These are phyloP conservation scores for Erebia epiphron DNA, from an alignment of 2,888 invertebrate genomes.

Conservation along the genomic window DNA sequence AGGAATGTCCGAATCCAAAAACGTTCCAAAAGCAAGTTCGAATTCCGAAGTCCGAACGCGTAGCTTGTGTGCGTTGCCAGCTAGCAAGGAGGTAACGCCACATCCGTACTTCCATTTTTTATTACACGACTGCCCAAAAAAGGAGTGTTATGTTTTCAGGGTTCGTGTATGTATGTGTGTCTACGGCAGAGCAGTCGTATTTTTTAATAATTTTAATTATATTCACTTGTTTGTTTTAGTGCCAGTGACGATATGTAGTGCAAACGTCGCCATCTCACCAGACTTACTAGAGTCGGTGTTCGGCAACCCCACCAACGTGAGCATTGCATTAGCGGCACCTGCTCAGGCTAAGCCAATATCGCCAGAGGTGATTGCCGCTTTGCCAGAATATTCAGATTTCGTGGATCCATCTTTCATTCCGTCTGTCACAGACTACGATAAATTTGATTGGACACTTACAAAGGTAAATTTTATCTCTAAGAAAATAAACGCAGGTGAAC, in stretches of 20 bases:
- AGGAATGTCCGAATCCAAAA: too few relatives aligned
- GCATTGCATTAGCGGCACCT: constrained; percentile 12
- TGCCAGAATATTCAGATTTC: constrained; percentile 49
- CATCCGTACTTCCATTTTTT: too few relatives aligned
- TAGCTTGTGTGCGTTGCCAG: too few relatives aligned
- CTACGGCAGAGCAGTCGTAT: too few relatives aligned
- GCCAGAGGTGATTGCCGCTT: constrained; percentile 51
- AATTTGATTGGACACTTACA: constrained; percentile 86
- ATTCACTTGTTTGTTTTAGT: constrained; percentile 46
- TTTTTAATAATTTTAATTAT: not conserved
- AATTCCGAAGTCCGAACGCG: too few relatives aligned
- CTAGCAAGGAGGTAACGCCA: too few relatives aligned
- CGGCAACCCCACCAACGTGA: constrained; percentile 28
- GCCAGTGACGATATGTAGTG: constrained; percentile 43
- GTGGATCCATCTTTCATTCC: constrained; percentile 52
- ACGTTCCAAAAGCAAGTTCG: too few relatives aligned
- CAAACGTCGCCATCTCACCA: constrained; percentile 32
- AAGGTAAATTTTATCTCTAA: constrained; percentile 72
- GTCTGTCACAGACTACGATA: constrained; percentile 72
- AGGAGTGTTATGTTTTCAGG: too few relatives aligned
- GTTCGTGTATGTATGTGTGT: too few relatives aligned
- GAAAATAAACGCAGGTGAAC: too few relatives aligned
- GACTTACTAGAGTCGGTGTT: constrained; percentile 38
- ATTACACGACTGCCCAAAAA: too few relatives aligned
- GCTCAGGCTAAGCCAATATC: constrained; percentile 54